A percentile compares a stretch with the other conserved stretches of the same genome.
phyloP scores from a whole-genome alignment of 2,797 vertebrate species.

The Microchirus variegatus region DNA sequence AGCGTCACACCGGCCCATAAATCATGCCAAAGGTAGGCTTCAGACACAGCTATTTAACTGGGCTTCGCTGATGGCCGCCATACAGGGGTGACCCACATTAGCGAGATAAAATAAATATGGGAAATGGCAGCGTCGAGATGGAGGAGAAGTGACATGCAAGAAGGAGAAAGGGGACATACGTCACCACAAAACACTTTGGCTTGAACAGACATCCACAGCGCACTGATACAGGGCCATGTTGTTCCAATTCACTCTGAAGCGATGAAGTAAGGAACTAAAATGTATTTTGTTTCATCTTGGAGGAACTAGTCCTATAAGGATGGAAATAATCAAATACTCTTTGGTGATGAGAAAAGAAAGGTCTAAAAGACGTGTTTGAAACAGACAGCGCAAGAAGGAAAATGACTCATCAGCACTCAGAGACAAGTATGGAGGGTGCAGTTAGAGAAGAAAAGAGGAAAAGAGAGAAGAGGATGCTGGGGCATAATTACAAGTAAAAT shows the following conservation, averaged over 20 bases:
- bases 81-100: slow-evolving; percentile 85
- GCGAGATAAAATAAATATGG: slow-evolving; percentile 88
- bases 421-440: slow-evolving; percentile 62
- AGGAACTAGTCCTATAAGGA: slow-evolving; percentile 46
- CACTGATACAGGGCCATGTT: slow-evolving; percentile 62
- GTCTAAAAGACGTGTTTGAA: slow-evolving; percentile 60
- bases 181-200: slow-evolving; percentile 66
- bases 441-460: slow-evolving; percentile 50
- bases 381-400: slow-evolving; percentile 58
- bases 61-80: slow-evolving; percentile 81
- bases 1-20: slow-evolving; percentile 86
- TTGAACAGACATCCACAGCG: slow-evolving; percentile 44
- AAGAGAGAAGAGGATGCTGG: slow-evolving; percentile 62
- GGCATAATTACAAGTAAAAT: slow-evolving; percentile 77
- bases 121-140: slow-evolving; percentile 70
- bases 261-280: slow-evolving; percentile 43
- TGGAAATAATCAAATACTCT: slow-evolving; percentile 66
- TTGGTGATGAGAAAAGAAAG: slow-evolving; percentile 47
- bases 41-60: slow-evolving; percentile 87
- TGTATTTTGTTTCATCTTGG: slow-evolving; percentile 51
- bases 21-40: slow-evolving; percentile 89
- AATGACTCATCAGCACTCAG: slow-evolving; percentile 73
- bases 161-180: slow-evolving; percentile 75
- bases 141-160: slow-evolving; percentile 75
- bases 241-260: slow-evolving; percentile 59